These are phyloP conservation scores for Thalassarche chlororhynchos DNA, from an alignment of 2,113 vertebrate genomes.

Conservation along the genomic window DNA sequence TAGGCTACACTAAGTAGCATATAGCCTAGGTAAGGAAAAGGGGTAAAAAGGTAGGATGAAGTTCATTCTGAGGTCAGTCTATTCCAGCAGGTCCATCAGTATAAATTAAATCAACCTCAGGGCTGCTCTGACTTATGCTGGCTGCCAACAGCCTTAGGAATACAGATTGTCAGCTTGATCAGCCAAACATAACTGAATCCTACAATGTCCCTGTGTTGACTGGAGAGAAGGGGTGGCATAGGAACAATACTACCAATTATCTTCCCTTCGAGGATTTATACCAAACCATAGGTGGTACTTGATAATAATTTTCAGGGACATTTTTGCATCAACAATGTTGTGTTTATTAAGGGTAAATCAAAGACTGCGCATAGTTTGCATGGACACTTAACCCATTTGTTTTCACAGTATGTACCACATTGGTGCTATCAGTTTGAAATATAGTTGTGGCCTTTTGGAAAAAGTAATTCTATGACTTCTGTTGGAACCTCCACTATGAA, in stretches of 20 bases:
- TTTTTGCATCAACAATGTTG: not conserved
- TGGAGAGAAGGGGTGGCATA: not conserved
- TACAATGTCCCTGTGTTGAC: not conserved
- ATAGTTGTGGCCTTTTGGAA: not conserved
- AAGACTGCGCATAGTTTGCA: not conserved
- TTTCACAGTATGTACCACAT: not conserved
- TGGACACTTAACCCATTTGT: not conserved
- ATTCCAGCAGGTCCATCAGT: constrained; percentile 2
- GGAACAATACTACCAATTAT: not conserved
- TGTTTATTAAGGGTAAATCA: not conserved
- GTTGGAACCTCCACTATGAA: not conserved
- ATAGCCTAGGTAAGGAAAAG: not conserved
- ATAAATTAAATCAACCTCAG: constrained; percentile 24
- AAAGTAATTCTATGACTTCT: not conserved
- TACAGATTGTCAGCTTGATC: not conserved
- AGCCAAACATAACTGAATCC: not conserved
- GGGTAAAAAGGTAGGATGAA: not conserved
- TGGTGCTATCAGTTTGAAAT: not conserved
- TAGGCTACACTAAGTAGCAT: not conserved
- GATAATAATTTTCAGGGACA: not conserved
- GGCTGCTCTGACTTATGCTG: not conserved
- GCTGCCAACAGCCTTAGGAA: constrained; percentile 19
- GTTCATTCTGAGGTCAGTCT: constrained; percentile 25
- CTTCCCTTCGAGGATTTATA: not conserved
- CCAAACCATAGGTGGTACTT: not conserved